Evolutionary conservation across 2,113 vertebrate species (phyloP).

Genomic region (Notarius quadriscutis): DNA sequence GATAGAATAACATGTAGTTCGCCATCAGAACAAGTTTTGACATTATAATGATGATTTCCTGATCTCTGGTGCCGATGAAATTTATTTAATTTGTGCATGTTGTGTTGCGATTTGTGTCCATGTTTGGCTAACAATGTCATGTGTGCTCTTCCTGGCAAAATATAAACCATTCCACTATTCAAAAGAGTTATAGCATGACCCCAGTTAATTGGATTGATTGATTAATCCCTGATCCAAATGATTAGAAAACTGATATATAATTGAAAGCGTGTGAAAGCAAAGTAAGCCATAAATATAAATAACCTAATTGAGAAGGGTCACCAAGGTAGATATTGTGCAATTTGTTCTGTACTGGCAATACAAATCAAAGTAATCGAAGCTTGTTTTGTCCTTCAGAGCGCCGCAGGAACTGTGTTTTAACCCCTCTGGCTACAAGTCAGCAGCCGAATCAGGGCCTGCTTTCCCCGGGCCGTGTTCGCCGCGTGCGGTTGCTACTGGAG

Average conservation of each 20-base stretch:
- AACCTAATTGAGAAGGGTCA: not conserved
- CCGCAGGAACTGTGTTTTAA: slow-evolving; percentile 80
- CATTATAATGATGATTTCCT: not conserved
- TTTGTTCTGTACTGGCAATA: not conserved
- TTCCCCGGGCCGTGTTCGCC: slow-evolving; percentile 75
- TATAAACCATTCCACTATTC: not conserved
- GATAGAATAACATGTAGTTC: not conserved
- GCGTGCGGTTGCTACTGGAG: slow-evolving; percentile 79
- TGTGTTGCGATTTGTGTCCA: not conserved
- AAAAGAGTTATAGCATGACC: not conserved
- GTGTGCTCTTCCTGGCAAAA: not conserved
- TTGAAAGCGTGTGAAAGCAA: not conserved
- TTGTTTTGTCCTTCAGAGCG: slow-evolving; percentile 72
- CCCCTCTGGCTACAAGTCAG: slow-evolving; percentile 84
- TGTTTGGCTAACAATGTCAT: not conserved
- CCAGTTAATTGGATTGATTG: not conserved
- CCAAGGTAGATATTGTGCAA: not conserved
- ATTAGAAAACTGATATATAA: not conserved
- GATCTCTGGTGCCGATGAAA: not conserved
- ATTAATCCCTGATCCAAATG: not conserved
- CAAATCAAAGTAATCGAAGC: not conserved
- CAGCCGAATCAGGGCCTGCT: slow-evolving; percentile 85
- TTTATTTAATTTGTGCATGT: not conserved
- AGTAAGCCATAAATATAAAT: not conserved
- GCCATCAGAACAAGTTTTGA: not conserved